Evolutionary conservation across 2,888 invertebrate species (phyloP).

Genomic region (Oxyteleia sp.): DNA sequence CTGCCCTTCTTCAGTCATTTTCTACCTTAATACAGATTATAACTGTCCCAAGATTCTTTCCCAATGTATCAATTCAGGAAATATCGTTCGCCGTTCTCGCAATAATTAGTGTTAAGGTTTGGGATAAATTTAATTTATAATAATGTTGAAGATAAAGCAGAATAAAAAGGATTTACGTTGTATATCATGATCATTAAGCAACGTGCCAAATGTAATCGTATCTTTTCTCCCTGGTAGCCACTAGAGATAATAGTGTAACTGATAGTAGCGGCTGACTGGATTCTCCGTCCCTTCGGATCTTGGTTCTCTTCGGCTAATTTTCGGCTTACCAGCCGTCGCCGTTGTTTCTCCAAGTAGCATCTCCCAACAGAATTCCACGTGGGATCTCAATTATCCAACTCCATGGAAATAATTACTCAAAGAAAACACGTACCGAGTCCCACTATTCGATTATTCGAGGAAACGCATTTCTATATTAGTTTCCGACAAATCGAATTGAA

Average conservation of each 20-base stretch:
- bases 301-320: conserved; percentile 84
- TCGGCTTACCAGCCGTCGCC: conserved; percentile 85
- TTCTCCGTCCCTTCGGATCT: conserved; percentile 79
- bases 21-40: too few relatives aligned
- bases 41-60: conserved; percentile 5
- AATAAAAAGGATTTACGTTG: conserved; percentile 63
- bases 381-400: conserved; percentile 71
- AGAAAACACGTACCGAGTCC: conserved; percentile 57
- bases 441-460: conserved; percentile 59
- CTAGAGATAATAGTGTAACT: conserved; percentile 86
- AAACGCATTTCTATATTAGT: too few relatives aligned
- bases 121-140: conserved; percentile 32
- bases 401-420: conserved; percentile 68
- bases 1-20: too few relatives aligned
- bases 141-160: conserved; percentile 45
- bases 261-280: conserved; percentile 86
- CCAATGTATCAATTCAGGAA: too few relatives aligned
- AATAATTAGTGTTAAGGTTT: background rate
- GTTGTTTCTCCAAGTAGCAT: conserved; percentile 77
- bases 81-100: background rate
- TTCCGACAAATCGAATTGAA: too few relatives aligned
- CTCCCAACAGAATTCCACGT: conserved; percentile 71
- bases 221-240: conserved; percentile 80
- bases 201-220: conserved; percentile 74
- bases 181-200: conserved; percentile 70